Base-by-base conservation (phyloP, 2,797 vertebrate species). In the Rhyacichthys aspro region DNA sequence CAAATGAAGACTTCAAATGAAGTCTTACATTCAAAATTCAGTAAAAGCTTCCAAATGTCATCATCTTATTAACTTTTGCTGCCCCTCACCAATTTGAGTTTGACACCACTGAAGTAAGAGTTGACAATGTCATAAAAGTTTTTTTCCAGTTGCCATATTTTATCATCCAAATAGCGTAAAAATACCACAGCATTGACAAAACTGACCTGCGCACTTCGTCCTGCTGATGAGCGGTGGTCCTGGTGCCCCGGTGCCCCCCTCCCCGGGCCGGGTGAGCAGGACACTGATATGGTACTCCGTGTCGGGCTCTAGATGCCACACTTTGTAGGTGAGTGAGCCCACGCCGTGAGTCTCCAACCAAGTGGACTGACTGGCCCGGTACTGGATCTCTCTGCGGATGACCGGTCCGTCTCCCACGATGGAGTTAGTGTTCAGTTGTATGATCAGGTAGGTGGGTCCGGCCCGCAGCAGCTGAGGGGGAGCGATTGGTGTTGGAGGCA, bases 391-490 rank as follows among this genome's bases (percentile, higher is more conserved):
- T 38, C 95, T 93, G 43, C 95, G 94, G 54, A 99, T 95, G 2
- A 99, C 96, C 0, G 97, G 97, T 7, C 97, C 97, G 0, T 99
- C 96, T 0, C 96, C 97, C 0, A 94, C 94, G 46, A 98, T 97
- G 74, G 95, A 95, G 89, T 98, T 96, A 67, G 96, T 96, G 89
- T 99, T 99, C 67, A 98, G 95, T 83, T 98, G 96, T 76, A 99
- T 95, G 83, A 98, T 96, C 83, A 98, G 91, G 81, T 97, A 98
- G 45, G 97, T 99, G 56, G 97, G 93, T 7, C 96, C 97, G 0
- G 96, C 95, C 7, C 95, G 92, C 43, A 99, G 88, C 47, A 98
- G 93, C 90, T 97, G 96, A 0, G 96, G 97, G 0, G 96, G 96
- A 0, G 96, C 96, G 0, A 96, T 95, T 7, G 96, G 97, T 0